These are phyloP conservation scores for Ciconia nigra DNA, from an alignment of 2,797 vertebrate genomes.

Conservation along the genomic window DNA sequence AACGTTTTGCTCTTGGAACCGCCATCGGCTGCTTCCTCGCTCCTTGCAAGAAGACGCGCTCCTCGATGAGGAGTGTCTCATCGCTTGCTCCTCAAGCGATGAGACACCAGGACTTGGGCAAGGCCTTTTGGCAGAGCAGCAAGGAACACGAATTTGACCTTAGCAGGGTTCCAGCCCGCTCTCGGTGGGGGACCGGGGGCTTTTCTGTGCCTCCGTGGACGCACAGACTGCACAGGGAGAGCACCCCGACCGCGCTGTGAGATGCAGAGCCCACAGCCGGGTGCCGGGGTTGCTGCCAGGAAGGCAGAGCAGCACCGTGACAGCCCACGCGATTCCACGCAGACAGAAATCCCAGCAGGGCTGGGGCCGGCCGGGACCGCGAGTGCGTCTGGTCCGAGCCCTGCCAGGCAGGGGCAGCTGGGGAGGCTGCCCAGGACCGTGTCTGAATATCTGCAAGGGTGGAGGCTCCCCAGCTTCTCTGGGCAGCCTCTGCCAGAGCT, in stretches of 20 bases:
- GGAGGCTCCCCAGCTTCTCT: not conserved
- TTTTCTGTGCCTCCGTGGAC: not conserved
- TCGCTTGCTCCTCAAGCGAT: not conserved
- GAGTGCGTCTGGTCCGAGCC: too few species aligned
- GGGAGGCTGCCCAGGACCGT: not conserved
- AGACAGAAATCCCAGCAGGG: not conserved
- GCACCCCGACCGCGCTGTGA: not conserved
- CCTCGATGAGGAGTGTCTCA: too few species aligned
- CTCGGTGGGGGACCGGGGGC: not conserved
- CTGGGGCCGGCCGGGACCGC: not conserved
- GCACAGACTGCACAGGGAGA: fast-evolving
- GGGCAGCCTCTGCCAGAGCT: not conserved
- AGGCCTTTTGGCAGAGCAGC: too few species aligned
- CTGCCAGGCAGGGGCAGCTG: not conserved
- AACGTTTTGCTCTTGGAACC: fast-evolving
- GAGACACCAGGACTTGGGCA: too few species aligned
- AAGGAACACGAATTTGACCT: too few species aligned
- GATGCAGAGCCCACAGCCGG: not conserved
- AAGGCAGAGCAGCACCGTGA: not conserved
- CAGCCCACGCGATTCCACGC: not conserved
- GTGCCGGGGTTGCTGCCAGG: not conserved
- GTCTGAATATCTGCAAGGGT: too few species aligned
- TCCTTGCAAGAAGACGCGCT: fast-evolving
- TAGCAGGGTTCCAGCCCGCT: not conserved
- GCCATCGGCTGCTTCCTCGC: not conserved